Evolutionary conservation across 2,888 invertebrate genomes (phyloP).

Genomic region (Apomyelois bistriatella): DNA sequence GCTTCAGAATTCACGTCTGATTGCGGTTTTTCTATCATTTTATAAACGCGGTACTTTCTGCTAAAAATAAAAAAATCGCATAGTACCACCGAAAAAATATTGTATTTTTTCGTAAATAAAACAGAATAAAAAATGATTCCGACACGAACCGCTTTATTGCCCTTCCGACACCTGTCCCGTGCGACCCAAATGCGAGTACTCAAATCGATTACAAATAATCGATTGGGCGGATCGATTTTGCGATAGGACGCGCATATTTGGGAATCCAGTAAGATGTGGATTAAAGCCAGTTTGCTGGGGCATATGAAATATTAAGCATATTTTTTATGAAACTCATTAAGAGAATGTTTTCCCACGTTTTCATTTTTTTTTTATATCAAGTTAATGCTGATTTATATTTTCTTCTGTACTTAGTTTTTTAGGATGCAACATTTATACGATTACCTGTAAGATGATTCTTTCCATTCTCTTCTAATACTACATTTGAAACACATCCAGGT

Average conservation of each 20-base stretch:
- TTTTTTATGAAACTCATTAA: conserved; percentile 15
- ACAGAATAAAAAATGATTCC: not conserved
- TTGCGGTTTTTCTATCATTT: too few relatives aligned
- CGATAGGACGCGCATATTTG: conserved; percentile 48
- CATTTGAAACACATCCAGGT: too few relatives aligned
- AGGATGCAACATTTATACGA: too few relatives aligned
- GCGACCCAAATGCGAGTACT: conserved; percentile 19
- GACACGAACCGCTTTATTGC: not conserved
- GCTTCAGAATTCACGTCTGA: too few relatives aligned
- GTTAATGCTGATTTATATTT: not conserved
- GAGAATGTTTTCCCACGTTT: not conserved
- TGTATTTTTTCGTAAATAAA: not conserved
- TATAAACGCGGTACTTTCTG: too few relatives aligned
- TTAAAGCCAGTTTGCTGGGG: conserved; percentile 45
- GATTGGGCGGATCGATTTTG: conserved; percentile 44
- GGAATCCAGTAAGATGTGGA: conserved; percentile 38
- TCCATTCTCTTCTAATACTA: too few relatives aligned
- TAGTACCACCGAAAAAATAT: too few relatives aligned
- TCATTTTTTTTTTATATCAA: not conserved
- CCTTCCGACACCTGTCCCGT: conserved; percentile 16
- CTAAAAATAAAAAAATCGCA: too few relatives aligned
- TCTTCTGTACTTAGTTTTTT: too few relatives aligned
- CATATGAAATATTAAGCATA: conserved; percentile 31
- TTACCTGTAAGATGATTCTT: too few relatives aligned
- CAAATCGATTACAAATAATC: conserved; percentile 28